Evolutionary conservation across 2,113 vertebrate genomes (phyloP), one percentile per base, ranked within the genome.

Genomic region (Ameiurus melas): DNA sequence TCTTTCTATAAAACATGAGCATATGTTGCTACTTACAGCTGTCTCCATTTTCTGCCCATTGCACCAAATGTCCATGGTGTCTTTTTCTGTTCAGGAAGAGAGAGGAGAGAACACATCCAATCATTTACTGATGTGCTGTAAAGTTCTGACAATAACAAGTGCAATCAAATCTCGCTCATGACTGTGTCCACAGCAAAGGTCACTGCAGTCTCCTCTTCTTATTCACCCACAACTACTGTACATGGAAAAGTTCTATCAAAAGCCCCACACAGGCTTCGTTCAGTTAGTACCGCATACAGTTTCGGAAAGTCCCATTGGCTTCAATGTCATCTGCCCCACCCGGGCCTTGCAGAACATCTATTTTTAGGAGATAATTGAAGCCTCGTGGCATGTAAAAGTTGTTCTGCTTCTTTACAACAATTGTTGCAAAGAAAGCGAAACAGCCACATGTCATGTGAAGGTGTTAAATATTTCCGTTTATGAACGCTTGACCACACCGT

Each of bases 31-130:
- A 96, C 98, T 84, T 96, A 99, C 98, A 78, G 97, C 98, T 16
- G 98, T 99, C 94, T 99, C 98, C 95, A 98, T 94, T 89, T 97
- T 99, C 58, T 97, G 94, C 43, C 98, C 98, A 0, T 99, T 99
- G 93, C 98, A 99, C 98, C 98, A 99, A 60, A 99, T 95, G 58
- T 99, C 98, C 98, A 99, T 99, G 0, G 98, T 99, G 93, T 99
- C 98, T 93, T 99, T 99, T 93, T 99, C 98, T 99, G 94, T 86
- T 91, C 89, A 91, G 68, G 13, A 25, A 16, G 82, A 25, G 5
- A 73, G 71, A 80, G 36, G 71, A n/a, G 71, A 78, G 25, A 53
- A 5, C 30, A 36, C 30, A 36, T 19, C 36, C 43, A 78, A 8
- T 79, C 14, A 79, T 55, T 79, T 55, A 79, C 77, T 19, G 14